Evolutionary conservation across 2,888 invertebrate species (phyloP).

Genomic region (Meliscaeva auricollis): DNA sequence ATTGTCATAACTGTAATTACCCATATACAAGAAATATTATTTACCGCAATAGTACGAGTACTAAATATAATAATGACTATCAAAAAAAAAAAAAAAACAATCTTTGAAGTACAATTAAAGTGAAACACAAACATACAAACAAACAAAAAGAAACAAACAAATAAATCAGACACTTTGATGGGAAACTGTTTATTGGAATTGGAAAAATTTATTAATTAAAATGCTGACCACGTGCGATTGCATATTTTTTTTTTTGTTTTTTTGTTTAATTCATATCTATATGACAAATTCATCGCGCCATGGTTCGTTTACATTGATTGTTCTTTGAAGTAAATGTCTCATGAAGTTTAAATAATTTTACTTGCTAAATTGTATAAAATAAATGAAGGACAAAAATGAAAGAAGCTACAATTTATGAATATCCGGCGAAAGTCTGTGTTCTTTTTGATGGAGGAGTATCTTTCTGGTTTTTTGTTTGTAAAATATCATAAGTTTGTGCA

Average conservation of each 20-base stretch:
- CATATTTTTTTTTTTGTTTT: constrained; percentile 8
- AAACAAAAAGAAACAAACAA: neutral
- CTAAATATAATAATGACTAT: neutral
- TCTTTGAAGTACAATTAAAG: neutral
- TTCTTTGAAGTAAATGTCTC: neutral
- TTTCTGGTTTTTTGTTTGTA: too few relatives aligned
- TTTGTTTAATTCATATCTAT: too few relatives aligned
- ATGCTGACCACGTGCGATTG: constrained; percentile 15
- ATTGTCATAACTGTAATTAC: constrained; percentile 27
- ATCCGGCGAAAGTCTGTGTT: constrained; percentile 19
- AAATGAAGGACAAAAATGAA: neutral
- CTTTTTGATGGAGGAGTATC: too few relatives aligned
- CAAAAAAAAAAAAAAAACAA: too few relatives aligned
- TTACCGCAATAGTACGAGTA: constrained; percentile 25
- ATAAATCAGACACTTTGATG: constrained; percentile 15
- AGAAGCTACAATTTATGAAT: neutral
- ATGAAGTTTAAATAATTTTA: constrained; percentile 4
- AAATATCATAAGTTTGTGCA: too few relatives aligned
- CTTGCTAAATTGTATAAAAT: neutral
- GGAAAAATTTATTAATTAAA: constrained; percentile 10
- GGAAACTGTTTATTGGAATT: constrained; percentile 3
- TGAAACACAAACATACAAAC: neutral
- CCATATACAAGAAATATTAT: constrained; percentile 15
- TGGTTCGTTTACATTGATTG: neutral
- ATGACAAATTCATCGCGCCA: constrained; percentile 7